Evolutionary conservation across 2,113 vertebrate genomes (phyloP).

Genomic region (Panthera leo): DNA sequence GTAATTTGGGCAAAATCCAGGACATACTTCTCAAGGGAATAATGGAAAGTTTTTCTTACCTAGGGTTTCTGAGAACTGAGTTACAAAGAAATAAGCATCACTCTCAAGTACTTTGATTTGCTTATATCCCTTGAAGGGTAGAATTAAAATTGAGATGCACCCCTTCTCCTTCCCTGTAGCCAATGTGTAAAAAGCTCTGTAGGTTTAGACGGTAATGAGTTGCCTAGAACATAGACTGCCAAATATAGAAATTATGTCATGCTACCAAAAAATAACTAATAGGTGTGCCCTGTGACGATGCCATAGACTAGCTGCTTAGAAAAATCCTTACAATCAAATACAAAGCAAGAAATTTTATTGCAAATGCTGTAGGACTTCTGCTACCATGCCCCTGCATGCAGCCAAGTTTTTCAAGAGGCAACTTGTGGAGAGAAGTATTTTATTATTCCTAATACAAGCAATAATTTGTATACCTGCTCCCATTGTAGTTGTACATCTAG

Average conservation of each 20-base stretch:
- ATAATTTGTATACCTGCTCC: not conserved
- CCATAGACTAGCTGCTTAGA: not conserved
- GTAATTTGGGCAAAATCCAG: slow-evolving; percentile 8
- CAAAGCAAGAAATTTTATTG: not conserved
- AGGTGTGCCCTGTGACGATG: not conserved
- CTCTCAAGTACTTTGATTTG: not conserved
- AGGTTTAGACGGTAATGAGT: not conserved
- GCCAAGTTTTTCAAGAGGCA: not conserved
- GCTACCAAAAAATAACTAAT: not conserved
- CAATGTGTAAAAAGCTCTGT: not conserved
- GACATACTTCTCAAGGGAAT: slow-evolving; percentile 13
- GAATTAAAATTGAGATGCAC: not conserved
- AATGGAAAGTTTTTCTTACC: not conserved
- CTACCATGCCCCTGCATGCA: not conserved
- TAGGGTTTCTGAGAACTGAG: slow-evolving; percentile 24
- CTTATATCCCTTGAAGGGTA: not conserved
- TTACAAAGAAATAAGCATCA: slow-evolving; percentile 25
- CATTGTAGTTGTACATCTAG: not conserved
- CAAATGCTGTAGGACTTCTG: not conserved
- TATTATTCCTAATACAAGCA: not conserved
- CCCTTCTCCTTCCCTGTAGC: not conserved
- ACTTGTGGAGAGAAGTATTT: not conserved
- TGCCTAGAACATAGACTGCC: not conserved
- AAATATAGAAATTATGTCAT: not conserved
- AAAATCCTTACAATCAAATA: not conserved